Evolutionary conservation across 2,113 vertebrate species (phyloP).

Genomic region (Smithornis capensis): DNA sequence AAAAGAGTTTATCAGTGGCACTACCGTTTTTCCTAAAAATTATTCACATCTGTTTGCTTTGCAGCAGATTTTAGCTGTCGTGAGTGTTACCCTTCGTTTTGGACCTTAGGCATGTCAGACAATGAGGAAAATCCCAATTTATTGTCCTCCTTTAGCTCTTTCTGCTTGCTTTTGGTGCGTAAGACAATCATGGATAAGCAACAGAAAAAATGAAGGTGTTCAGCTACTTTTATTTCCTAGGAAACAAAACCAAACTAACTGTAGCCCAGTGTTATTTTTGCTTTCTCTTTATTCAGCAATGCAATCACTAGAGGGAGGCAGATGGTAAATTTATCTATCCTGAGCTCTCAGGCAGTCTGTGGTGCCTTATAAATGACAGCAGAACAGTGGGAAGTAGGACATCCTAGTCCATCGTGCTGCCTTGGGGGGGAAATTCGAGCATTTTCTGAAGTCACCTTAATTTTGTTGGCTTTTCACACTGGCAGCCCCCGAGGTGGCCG

Average conservation of each 20-base stretch:
- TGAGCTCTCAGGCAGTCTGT: not conserved
- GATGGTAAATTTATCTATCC: not conserved
- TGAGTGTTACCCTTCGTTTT: not conserved
- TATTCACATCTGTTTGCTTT: not conserved
- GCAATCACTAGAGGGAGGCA: slow-evolving; percentile 35
- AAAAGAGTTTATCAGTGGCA: not conserved
- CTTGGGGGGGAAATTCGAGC: fast-evolving
- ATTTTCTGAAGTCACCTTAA: not conserved
- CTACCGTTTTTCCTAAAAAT: not conserved
- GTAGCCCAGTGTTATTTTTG: not conserved
- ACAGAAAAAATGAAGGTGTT: not conserved
- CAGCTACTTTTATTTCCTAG: not conserved
- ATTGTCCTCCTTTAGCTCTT: not conserved
- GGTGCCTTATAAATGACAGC: not conserved
- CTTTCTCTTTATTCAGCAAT: not conserved
- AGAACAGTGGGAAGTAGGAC: not conserved
- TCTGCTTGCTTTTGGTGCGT: fast-evolving
- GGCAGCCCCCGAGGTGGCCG: not conserved
- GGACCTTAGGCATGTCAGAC: not conserved
- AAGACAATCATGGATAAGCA: not conserved
- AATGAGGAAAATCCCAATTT: not conserved
- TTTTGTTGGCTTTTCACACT: not conserved
- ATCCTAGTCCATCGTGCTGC: not conserved
- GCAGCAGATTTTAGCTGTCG: not conserved
- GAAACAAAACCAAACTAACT: not conserved